A percentile compares a stretch with the other conserved stretches of the same genome.
These are phyloP conservation scores for Coptodon bakossiorum DNA, from an alignment of 2,113 vertebrate species.

Conservation along the genomic window DNA sequence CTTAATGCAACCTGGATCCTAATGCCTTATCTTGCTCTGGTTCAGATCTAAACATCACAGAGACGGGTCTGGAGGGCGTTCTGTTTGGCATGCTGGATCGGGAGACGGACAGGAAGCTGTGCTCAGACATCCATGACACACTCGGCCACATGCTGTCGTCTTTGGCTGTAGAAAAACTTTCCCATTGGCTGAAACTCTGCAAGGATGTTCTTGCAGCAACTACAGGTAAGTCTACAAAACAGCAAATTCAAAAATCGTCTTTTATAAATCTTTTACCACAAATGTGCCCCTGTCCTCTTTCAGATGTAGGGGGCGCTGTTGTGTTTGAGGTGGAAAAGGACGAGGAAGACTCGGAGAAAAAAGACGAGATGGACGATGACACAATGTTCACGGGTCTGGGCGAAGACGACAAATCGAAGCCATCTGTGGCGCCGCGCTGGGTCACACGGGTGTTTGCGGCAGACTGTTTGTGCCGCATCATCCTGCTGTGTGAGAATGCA, in stretches of 20 bases:
- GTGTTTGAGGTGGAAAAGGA: conserved; percentile 83
- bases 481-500: conserved; percentile 88
- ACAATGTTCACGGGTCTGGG: conserved; percentile 94
- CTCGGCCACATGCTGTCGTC: conserved; percentile 98
- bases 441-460: conserved; percentile 96
- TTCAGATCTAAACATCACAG: conserved; percentile 89
- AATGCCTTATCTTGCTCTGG: background rate
- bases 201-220: conserved; percentile 97
- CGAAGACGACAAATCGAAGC: conserved; percentile 92
- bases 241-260: background rate
- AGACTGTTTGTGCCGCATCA: conserved; percentile 92
- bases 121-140: conserved; percentile 96
- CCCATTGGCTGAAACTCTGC: conserved; percentile 96
- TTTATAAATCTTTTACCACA: background rate
- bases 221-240: conserved; percentile 73
- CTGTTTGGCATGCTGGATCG: conserved; percentile 97
- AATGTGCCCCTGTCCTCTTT: background rate
- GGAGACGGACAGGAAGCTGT: conserved; percentile 93
- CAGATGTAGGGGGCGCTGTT: conserved; percentile 82
- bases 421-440: conserved; percentile 95
- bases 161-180: conserved; percentile 91
- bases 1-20: background rate
- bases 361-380: conserved; percentile 97
- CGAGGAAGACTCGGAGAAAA: conserved; percentile 90
- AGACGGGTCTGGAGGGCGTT: conserved; percentile 93